Percentiles rank a stretch among this genome's conserved stretches.
phyloP scores from a whole-genome alignment of 1,140 invertebrate genomes.

The Drosophila mojavensis region DNA sequence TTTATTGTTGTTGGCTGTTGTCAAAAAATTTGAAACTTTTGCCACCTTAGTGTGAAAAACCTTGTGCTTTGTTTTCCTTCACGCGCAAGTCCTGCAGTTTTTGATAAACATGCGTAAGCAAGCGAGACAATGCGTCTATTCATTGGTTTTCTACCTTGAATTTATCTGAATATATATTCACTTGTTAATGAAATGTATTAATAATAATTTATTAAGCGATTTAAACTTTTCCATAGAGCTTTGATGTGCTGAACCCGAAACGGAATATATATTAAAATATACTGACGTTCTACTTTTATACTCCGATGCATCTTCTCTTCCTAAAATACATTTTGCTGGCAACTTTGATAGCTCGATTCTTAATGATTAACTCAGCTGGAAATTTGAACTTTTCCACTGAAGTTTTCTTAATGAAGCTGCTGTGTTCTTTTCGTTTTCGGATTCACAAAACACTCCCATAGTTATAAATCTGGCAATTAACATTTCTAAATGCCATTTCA shows the following conservation, averaged over 20 bases:
- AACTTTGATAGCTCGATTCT: not conserved
- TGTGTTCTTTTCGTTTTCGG: not conserved
- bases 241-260: too few relatives aligned
- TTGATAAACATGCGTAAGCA: not conserved
- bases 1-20: not conserved
- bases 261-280: too few relatives aligned
- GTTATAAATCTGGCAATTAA: conserved; percentile 47
- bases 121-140: conserved; percentile 4
- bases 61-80: conserved; percentile 47
- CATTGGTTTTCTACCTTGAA: not conserved
- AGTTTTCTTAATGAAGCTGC: not conserved
- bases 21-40: conserved; percentile 34
- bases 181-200: too few relatives aligned
- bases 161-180: not conserved
- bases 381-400: not conserved
- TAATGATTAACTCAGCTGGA: conserved; percentile 1
- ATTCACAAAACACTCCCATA: conserved; percentile 21
- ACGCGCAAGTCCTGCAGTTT: not conserved
- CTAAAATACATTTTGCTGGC: too few relatives aligned
- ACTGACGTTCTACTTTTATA: too few relatives aligned
- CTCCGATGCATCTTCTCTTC: too few relatives aligned
- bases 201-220: too few relatives aligned
- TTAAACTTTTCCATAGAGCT: not conserved
- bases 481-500: conserved; percentile 71
- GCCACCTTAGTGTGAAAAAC: conserved; percentile 71